phyloP scores from a whole-genome alignment of 2,797 vertebrate genomes.

The Tenualosa ilisha region DNA sequence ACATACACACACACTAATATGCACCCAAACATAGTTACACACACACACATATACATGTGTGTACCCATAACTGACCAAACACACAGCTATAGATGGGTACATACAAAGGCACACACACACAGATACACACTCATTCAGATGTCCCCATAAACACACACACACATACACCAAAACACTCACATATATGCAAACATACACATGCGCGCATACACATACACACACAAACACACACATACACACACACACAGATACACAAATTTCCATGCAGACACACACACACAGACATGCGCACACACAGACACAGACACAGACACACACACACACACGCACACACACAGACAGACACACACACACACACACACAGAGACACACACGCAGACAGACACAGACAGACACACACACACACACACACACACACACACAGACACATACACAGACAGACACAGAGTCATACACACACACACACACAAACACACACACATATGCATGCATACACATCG shows the following conservation, averaged over 20 bases:
- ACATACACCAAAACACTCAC: slow-evolving; percentile 35
- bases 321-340: not conserved
- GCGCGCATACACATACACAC: slow-evolving; percentile 17
- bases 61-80: no score
- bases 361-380: not conserved
- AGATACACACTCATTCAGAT: not conserved
- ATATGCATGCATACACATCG: not conserved
- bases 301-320: not conserved
- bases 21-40: not conserved
- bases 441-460: not conserved
- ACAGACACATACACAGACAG: not conserved
- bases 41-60: not conserved
- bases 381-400: not conserved
- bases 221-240: not conserved
- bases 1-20: not conserved
- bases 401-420: not conserved
- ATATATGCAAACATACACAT: slow-evolving; percentile 26
- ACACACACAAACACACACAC: not conserved
- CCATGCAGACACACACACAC: slow-evolving; percentile 8
- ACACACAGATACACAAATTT: not conserved
- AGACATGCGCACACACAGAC: not conserved
- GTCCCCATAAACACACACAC: not conserved
- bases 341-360: not conserved
- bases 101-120: not conserved
- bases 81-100: no score